Evolutionary conservation across 2,797 vertebrate species (phyloP).

Genomic region (Xiphophorus birchmanni): DNA sequence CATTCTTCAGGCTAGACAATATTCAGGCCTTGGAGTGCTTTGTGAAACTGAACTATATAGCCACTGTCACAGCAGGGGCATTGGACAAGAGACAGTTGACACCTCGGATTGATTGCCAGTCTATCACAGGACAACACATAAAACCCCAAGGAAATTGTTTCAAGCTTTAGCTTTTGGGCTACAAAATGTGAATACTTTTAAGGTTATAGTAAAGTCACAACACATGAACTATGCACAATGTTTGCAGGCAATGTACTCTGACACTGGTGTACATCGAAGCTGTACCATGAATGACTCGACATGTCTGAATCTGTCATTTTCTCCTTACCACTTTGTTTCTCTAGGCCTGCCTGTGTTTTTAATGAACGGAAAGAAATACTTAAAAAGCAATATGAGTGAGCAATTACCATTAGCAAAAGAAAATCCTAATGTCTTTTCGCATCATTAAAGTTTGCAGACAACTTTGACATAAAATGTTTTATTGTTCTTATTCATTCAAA

Average conservation of each 20-base stretch:
- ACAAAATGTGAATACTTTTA: neutral
- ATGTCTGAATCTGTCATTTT: constrained; percentile 52
- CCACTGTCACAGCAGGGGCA: too few relatives aligned
- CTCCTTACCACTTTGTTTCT: constrained; percentile 48
- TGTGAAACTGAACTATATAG: neutral
- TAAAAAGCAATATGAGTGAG: constrained; percentile 58
- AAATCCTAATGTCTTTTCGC: constrained; percentile 62
- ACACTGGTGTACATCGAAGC: constrained; percentile 31
- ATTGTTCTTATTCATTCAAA: constrained; percentile 13
- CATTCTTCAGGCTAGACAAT: neutral
- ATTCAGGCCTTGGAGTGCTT: neutral
- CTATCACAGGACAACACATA: neutral
- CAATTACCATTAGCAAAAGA: constrained; percentile 64
- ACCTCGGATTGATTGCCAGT: too few relatives aligned
- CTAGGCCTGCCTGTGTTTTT: constrained; percentile 55
- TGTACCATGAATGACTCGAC: constrained; percentile 28
- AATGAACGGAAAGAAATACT: constrained; percentile 71
- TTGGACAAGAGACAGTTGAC: too few relatives aligned
- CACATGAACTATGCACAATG: neutral
- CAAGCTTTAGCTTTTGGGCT: neutral
- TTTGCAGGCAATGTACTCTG: constrained; percentile 1
- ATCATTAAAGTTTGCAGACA: constrained; percentile 61
- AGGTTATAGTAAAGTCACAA: neutral
- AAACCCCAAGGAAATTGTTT: neutral
- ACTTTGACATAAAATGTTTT: constrained; percentile 41